Evolutionary conservation across 2,888 invertebrate species (phyloP), one percentile per base, ranked within the genome.

Genomic region (Drosophila neotestacea): DNA sequence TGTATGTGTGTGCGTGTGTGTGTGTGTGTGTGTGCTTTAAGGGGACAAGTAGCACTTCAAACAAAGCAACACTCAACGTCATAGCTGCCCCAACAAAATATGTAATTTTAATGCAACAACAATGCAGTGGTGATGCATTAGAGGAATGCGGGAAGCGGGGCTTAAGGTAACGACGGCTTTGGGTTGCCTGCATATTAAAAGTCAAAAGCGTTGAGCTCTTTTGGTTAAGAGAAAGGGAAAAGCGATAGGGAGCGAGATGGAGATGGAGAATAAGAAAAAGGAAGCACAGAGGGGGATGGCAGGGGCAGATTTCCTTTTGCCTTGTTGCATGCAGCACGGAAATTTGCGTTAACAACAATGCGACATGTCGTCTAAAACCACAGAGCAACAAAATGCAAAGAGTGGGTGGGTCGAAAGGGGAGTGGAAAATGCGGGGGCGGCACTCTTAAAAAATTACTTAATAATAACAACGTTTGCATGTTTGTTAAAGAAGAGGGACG

Each of bases 21-120:
- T 44, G 39, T 46, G n/a, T n/a, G 64, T 28, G 46, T 34, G 66
- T 51, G 59, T 69, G 58, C 61, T 68, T 46, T 54, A 60, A 56
- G 59, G 63, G 47, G 50, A 56, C 78, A 77, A 81, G 75, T 81
- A 72, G 85, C 89, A 87, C 85, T 87, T 80, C 76, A 89, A 89
- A 88, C 85, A 85, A 87, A 78, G 89, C 89, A 84, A 89, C 85
- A 81, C 89, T 84, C 87, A 76, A 83, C 83, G 80, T 72, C 77
- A 58, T 44, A 16, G 51, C 55, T 61, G 64, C 77, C 67, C 59
- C 60, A 73, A 68, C 76, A 76, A 78, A 80, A 80, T 77, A 77
- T 77, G 77, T 79, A 76, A 78, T 78, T 78, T 80, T 70, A 77
- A 81, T 74, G 88, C 85, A 86, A 75, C 74, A 85, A 73, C 71